Base-by-base conservation (phyloP, 2,797 vertebrate species). In the Oreonectes daqikongensis region DNA sequence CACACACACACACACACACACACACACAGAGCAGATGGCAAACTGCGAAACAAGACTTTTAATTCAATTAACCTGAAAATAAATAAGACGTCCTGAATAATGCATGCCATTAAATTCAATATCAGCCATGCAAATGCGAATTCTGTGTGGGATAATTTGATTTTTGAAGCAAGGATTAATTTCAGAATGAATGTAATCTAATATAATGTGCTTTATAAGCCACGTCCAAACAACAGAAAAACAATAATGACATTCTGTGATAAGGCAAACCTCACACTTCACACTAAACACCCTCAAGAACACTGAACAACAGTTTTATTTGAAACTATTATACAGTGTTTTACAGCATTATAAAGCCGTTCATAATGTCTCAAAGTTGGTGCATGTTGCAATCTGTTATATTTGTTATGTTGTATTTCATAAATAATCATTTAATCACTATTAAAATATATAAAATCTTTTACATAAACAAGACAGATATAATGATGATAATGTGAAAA, bases 51-150 rank as follows among this genome's bases (percentile, higher is more conserved):
- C 15, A 18, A 78, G 79, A 84, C 65, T 85, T 89, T 85, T 85
- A 85, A 90, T 86, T 79, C 82, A 89, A 90, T 90, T 84, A 85
- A 85, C 80, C 81, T 85, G 84, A 88, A 71, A 7, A 69, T 60
- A 77, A 79, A 80, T 77, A 83, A 69, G 26, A 69, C 48, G 79
- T 80, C 38, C 1, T 66, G 79, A 75, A 85, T 81, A 86, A 76
- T 48, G 69, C 53, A 74, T 66, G 63, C 61, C 67, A 57, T 78
- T 82, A 69, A 71, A 82, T 81, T 79, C 55, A 79, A 78, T 66
- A 66, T 81, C 74, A 82, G 50, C 65, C 79, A 72, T 76, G 9
- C 10, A 82, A 88, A 88, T 50, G 81, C 9, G 48, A 72, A 60
- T 44, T 68, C 71, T 32, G 55, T 44, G 30, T 24, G 38, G 48